These are phyloP conservation scores for Montipora sp. DNA, from an alignment of 64 coral and sea anemone species.

Conservation along the genomic window DNA sequence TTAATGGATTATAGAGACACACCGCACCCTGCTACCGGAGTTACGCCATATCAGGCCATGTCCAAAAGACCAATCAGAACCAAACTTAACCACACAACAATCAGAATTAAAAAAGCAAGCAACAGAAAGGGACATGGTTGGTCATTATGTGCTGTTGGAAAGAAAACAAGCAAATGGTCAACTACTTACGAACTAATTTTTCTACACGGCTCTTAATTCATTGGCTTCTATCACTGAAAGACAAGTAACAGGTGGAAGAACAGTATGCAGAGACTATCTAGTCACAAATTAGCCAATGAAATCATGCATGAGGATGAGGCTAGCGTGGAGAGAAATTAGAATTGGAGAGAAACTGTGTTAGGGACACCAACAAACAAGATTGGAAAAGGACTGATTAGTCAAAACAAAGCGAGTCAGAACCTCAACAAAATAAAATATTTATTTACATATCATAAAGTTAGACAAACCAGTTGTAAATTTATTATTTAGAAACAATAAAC, in stretches of 20 bases:
- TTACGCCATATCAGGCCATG: constrained; percentile 66
- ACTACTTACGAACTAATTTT: constrained; percentile 44
- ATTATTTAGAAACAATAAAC: too few species aligned
- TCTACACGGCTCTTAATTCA: constrained; percentile 45
- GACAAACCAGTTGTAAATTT: too few species aligned
- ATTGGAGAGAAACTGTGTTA: constrained; percentile 8
- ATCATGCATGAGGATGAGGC: constrained; percentile 1
- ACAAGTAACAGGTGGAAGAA: not conserved
- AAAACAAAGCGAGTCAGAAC: not conserved
- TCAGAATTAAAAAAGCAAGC: not conserved
- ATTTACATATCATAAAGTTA: too few species aligned
- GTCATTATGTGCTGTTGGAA: constrained; percentile 38
- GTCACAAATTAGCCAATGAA: constrained; percentile 54
- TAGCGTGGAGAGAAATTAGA: not conserved
- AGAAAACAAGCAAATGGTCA: constrained; percentile 47
- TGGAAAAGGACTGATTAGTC: too few species aligned
- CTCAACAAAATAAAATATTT: not conserved
- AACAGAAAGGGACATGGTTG: not conserved
- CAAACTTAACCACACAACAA: not conserved
- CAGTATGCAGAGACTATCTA: constrained; percentile 39
- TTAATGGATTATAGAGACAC: constrained; percentile 64
- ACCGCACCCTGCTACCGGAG: constrained; percentile 53
- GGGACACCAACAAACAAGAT: not conserved
- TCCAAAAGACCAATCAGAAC: constrained; percentile 23
- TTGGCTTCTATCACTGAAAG: constrained; percentile 39